phyloP scores from a whole-genome alignment of 2,113 vertebrate species.

The Eulemur rufifrons region DNA sequence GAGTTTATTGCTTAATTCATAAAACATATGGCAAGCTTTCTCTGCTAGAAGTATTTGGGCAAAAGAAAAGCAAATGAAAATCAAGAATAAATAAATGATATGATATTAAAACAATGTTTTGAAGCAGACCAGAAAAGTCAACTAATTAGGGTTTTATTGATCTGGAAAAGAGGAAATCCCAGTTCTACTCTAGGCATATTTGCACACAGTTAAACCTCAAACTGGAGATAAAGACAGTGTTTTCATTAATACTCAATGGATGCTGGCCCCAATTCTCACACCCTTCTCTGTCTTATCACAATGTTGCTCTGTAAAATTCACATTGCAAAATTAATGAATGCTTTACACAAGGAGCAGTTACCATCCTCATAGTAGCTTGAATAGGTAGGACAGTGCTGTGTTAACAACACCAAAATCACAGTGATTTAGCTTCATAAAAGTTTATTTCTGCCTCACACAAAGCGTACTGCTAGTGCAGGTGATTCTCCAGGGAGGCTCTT shows the following conservation, averaged over 20 bases:
- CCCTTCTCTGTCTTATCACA: not conserved
- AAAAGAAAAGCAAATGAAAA: constrained; percentile 64
- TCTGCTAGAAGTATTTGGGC: constrained; percentile 42
- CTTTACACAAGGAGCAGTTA: constrained; percentile 30
- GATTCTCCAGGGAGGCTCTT: not conserved
- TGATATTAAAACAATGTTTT: constrained; percentile 49
- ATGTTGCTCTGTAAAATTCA: not conserved
- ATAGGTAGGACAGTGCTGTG: not conserved
- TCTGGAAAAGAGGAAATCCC: constrained; percentile 49
- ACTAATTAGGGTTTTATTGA: constrained; percentile 60
- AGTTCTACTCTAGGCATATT: not conserved
- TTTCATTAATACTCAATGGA: not conserved
- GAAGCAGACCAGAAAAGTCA: constrained; percentile 53
- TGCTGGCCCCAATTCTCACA: not conserved
- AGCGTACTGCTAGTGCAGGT: not conserved
- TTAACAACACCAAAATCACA: not conserved
- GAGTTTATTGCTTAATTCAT: constrained; percentile 67
- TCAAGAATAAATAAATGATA: constrained; percentile 58
- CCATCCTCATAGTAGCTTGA: not conserved
- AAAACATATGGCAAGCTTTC: constrained; percentile 67
- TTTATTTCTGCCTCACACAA: not conserved
- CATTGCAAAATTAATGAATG: constrained; percentile 22
- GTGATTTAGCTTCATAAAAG: not conserved
- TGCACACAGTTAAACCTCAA: not conserved
- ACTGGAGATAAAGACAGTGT: not conserved